Evolutionary conservation across 2,888 invertebrate species (phyloP), one percentile per base, ranked within the genome.

Genomic region (Brachyopa scutellaris): DNA sequence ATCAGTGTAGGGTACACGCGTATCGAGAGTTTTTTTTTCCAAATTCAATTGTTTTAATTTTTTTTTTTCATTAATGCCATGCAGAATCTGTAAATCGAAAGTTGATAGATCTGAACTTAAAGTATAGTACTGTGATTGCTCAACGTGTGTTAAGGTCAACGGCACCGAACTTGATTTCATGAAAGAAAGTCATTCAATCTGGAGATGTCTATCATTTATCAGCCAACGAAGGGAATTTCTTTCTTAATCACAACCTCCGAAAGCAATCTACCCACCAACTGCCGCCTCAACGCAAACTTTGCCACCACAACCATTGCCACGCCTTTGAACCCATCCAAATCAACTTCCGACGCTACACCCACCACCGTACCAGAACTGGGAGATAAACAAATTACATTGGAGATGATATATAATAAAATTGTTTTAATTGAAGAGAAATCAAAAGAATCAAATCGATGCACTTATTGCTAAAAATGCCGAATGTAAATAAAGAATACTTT

Each of bases 191-290:
- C 11, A 11, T 23, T 47, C 47, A 1, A 26, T 3, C 2, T 47
- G 47, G 47, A 47, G 47, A 11, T 47, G 47, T 29, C 21, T 13
- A 49, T 15, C 49, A 15, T 49, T 26, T 49, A 15, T 15, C n/a
- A 29, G 13, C 15, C 49, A 49, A 49, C 49, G 17, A 11, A 49
- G 49, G 15, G 49, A 26, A 15, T 45, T 21, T 45, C 21, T 45
- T 23, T 23, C 23, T 11, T 17, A 21, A 6, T 17, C 23, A 11
- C 3, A 15, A 11, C 21, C 11, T 5, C 8, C 21, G 26, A 26
- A 26, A 3, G n/a, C 40, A 17, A 8, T 7, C 2, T 8, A 8
- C 11, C 45, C n/a, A 47, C 45, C 13, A 2, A 29, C 15, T 15
- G 17, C 29, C 13, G 8, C 17, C 1, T 9, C 49, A 49, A 29